These are phyloP conservation scores for Leucania comma DNA, from an alignment of 2,888 invertebrate species.

Conservation along the genomic window DNA sequence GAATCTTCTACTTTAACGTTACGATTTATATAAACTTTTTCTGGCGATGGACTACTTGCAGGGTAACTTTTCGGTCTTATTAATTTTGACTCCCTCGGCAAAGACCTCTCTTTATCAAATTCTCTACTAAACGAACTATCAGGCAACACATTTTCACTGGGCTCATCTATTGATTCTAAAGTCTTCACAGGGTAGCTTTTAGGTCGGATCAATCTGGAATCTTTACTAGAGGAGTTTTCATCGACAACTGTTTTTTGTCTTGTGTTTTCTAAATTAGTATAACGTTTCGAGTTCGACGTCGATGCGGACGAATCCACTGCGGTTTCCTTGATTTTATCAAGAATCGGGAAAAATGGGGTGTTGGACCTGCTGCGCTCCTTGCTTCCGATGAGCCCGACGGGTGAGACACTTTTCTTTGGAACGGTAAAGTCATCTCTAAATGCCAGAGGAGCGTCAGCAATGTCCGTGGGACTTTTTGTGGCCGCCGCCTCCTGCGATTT, in stretches of 20 bases:
- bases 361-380: conserved; percentile 87
- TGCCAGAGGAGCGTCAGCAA: conserved; percentile 66
- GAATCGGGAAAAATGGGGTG: conserved; percentile 88
- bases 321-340: conserved; percentile 87
- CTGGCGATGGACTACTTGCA: conserved; percentile 85
- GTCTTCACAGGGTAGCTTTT: conserved; percentile 91
- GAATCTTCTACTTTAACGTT: conserved; percentile 75
- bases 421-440: conserved; percentile 73
- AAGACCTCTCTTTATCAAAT: conserved; percentile 72
- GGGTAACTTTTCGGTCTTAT: conserved; percentile 92
- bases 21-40: conserved; percentile 80
- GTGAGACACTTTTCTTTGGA: conserved; percentile 82
- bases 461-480: conserved; percentile 74
- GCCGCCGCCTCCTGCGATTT: conserved; percentile 78
- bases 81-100: conserved; percentile 84
- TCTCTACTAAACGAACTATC: conserved; percentile 71
- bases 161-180: conserved; percentile 78
- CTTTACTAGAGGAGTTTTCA: conserved; percentile 76
- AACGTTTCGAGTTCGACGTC: conserved; percentile 64
- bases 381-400: conserved; percentile 75
- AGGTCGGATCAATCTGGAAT: conserved; percentile 88
- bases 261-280: conserved; percentile 63
- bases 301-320: conserved; percentile 75
- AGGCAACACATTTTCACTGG: conserved; percentile 67
- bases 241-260: conserved; percentile 73